These are phyloP conservation scores for Tryphoninae sp. DNA, from an alignment of 2,888 invertebrate species.

Conservation along the genomic window DNA sequence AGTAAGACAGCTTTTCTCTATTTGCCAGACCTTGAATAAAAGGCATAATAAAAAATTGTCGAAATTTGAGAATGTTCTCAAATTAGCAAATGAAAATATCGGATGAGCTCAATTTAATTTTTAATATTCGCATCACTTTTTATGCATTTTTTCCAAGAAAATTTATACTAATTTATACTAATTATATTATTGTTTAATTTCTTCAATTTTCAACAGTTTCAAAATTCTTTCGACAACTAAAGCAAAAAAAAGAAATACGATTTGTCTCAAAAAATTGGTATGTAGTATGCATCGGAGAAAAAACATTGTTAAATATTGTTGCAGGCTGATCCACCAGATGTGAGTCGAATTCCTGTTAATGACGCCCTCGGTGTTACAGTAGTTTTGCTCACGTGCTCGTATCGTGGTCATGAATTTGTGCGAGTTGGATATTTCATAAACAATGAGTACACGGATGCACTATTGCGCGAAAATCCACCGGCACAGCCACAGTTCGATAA, in stretches of 20 bases:
- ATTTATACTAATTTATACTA: no score
- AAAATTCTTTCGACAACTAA: no score
- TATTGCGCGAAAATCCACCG: constrained; percentile 96
- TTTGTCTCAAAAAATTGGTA: no score
- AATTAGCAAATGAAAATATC: no score
- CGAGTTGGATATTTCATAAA: constrained; percentile 99
- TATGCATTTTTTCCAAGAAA: no score
- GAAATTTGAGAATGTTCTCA: no score
- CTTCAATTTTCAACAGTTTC: no score
- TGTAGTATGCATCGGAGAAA: not conserved
- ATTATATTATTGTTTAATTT: no score
- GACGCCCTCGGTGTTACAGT: constrained; percentile 99
- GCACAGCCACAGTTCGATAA: constrained; percentile 96
- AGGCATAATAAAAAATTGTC: no score
- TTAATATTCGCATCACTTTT: no score
- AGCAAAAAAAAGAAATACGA: no score
- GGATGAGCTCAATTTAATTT: no score
- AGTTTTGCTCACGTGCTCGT: constrained; percentile 96
- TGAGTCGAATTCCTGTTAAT: constrained; percentile 95
- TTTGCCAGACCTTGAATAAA: not conserved
- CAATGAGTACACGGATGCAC: constrained; percentile 97
- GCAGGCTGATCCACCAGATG: constrained; percentile 97
- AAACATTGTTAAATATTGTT: constrained; percentile 3
- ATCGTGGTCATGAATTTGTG: constrained; percentile 95
- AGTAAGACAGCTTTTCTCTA: constrained; percentile 81